These are phyloP conservation scores for Dufourea novaeangliae DNA, from an alignment of 1,140 invertebrate species.

Conservation along the genomic window DNA sequence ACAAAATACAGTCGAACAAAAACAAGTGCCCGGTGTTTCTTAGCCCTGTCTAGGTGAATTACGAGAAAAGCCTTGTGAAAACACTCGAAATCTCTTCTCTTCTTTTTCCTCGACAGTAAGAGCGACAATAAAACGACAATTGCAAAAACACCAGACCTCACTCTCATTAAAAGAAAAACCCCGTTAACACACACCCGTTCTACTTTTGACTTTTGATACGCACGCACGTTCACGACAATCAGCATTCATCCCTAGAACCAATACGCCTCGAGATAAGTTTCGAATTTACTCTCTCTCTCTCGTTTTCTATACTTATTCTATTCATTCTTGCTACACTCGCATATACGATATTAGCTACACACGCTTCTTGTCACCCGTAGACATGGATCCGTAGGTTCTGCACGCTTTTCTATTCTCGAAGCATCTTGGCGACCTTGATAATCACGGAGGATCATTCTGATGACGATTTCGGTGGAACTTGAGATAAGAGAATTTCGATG, in stretches of 20 bases:
- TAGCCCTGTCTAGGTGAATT: slow-evolving; percentile 54
- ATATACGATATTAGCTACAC: slow-evolving; percentile 29
- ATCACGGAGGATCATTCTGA: neutral
- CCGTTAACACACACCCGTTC: slow-evolving; percentile 30
- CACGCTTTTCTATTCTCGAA: slow-evolving; percentile 38
- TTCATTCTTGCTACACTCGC: slow-evolving; percentile 4
- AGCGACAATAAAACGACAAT: slow-evolving; percentile 69
- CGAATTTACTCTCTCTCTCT: slow-evolving; percentile 16
- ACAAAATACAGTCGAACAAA: slow-evolving; percentile 18
- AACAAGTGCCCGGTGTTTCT: neutral
- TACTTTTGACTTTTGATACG: slow-evolving; percentile 17
- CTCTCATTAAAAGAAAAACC: slow-evolving; percentile 46
- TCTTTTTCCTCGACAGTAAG: slow-evolving; percentile 23
- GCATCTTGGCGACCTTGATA: slow-evolving; percentile 5
- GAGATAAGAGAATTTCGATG: too few species aligned
- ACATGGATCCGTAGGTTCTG: slow-evolving; percentile 30
- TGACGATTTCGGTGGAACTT: too few species aligned
- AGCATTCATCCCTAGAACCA: slow-evolving; percentile 25
- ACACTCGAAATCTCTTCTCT: neutral
- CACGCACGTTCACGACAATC: slow-evolving; percentile 1
- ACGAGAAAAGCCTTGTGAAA: slow-evolving; percentile 47
- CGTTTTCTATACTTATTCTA: slow-evolving; percentile 23
- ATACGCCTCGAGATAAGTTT: slow-evolving; percentile 57
- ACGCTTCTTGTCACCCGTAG: slow-evolving; percentile 55
- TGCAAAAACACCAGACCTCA: slow-evolving; percentile 59